Conservation (phyloP, 2,797 vertebrate genomes). For the Hipposideros larvatus region DNA sequence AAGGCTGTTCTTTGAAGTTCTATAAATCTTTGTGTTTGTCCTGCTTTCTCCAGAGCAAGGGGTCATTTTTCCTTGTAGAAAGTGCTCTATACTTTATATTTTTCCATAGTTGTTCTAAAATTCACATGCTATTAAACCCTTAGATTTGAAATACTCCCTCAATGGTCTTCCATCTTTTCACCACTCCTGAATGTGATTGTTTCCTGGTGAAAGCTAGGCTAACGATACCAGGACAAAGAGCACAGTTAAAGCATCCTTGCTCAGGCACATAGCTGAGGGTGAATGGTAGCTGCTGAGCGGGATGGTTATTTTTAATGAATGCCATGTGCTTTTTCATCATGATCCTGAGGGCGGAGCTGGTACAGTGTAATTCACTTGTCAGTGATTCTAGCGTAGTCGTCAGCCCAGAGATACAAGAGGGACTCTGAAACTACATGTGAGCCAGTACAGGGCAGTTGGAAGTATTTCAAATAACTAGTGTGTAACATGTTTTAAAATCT, state of each 20-base stretch:
- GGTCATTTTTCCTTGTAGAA: conserved; percentile 35
- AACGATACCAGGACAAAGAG: neutral
- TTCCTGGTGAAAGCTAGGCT: neutral
- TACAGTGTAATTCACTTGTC: fast-evolving
- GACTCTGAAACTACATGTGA: neutral
- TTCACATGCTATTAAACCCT: neutral
- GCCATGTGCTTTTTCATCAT: fast-evolving
- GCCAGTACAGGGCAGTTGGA: fast-evolving
- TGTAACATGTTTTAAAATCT: neutral
- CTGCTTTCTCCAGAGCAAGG: neutral
- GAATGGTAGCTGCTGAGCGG: neutral
- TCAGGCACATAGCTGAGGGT: neutral
- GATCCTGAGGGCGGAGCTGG: neutral
- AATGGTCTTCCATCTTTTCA: neutral
- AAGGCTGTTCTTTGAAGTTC: neutral
- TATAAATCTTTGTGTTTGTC: neutral
- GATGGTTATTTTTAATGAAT: neutral
- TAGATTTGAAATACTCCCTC: neutral
- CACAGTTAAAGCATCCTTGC: neutral
- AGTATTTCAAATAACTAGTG: neutral
- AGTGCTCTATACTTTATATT: neutral
- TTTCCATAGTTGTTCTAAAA: neutral
- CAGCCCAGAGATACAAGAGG: neutral
- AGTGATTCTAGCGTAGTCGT: neutral
- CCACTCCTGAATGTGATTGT: neutral